These are phyloP conservation scores for Mamestra configurata DNA, from an alignment of 1,140 invertebrate genomes.

Conservation along the genomic window DNA sequence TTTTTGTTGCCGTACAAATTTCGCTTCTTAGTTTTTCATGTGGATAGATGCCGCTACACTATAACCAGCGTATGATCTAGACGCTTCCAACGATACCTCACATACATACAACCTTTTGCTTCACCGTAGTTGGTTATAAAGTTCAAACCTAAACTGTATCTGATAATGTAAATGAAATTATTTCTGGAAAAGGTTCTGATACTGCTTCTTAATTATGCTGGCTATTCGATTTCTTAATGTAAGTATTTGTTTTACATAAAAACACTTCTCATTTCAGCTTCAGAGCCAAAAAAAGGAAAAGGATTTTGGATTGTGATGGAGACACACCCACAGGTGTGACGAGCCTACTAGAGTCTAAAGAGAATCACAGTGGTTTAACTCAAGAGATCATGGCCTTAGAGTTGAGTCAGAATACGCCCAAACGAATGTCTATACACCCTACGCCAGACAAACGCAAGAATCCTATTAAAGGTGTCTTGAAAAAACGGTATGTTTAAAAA, in stretches of 20 bases:
- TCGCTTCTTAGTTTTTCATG: no score
- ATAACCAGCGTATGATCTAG: no score
- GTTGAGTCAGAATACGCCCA: constrained; percentile 88
- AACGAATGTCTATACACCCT: constrained; percentile 86
- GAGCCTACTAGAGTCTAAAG: constrained; percentile 76
- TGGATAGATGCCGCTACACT: no score
- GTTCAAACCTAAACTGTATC: no score
- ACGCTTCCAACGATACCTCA: no score
- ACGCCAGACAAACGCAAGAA: constrained; percentile 87
- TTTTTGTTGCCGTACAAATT: no score
- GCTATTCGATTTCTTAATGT: no score
- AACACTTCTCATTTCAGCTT: constrained; percentile 74
- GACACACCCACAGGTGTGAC: constrained; percentile 81
- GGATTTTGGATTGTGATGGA: constrained; percentile 85
- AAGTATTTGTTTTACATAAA: neutral
- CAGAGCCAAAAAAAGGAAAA: constrained; percentile 89
- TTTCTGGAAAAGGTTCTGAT: no score
- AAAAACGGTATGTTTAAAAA: constrained; percentile 86
- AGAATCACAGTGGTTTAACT: constrained; percentile 90
- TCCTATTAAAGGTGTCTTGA: constrained; percentile 89
- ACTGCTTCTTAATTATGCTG: no score
- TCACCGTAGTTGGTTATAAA: no score
- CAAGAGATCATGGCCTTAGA: constrained; percentile 90
- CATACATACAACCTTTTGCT: no score
- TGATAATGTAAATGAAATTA: no score